Evolutionary conservation across 2,888 invertebrate species (phyloP).

Genomic region (Alentia gelatinosa): DNA sequence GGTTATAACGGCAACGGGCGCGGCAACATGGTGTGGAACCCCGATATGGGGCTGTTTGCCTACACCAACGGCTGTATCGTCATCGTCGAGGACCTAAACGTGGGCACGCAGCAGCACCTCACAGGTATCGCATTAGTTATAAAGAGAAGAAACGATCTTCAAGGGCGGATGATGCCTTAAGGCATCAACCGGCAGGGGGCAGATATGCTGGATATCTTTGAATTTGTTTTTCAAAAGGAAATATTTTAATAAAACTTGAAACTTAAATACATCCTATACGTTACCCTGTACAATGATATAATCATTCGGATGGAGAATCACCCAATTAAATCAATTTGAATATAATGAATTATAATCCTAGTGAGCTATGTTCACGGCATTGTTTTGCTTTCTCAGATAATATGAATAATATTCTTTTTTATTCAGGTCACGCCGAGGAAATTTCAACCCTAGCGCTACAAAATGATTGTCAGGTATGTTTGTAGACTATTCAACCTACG

Average conservation of each 20-base stretch:
- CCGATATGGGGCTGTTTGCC: slow-evolving; percentile 78
- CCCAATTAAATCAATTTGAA: too few species aligned
- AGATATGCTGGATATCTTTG: too few species aligned
- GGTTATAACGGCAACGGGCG: slow-evolving; percentile 80
- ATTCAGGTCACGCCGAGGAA: slow-evolving; percentile 78
- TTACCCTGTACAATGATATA: too few species aligned
- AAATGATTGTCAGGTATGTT: slow-evolving; percentile 76
- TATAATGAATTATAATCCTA: too few species aligned
- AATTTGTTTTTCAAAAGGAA: too few species aligned
- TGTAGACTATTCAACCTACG: too few species aligned
- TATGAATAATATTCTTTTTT: not conserved
- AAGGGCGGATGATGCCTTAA: not conserved
- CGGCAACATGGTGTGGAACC: slow-evolving; percentile 79
- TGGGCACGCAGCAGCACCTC: slow-evolving; percentile 77
- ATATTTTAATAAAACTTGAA: too few species aligned
- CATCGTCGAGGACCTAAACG: slow-evolving; percentile 77
- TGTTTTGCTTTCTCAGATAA: not conserved
- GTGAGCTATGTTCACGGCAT: too few species aligned
- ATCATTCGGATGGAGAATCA: too few species aligned
- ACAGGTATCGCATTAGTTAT: slow-evolving; percentile 69
- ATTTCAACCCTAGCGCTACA: slow-evolving; percentile 77
- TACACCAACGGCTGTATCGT: slow-evolving; percentile 78
- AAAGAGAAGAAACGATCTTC: too few species aligned
- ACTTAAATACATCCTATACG: too few species aligned
- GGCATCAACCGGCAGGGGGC: too few species aligned